Base-by-base conservation (phyloP, 2,888 invertebrate genomes). In the Epiblema foenella region DNA sequence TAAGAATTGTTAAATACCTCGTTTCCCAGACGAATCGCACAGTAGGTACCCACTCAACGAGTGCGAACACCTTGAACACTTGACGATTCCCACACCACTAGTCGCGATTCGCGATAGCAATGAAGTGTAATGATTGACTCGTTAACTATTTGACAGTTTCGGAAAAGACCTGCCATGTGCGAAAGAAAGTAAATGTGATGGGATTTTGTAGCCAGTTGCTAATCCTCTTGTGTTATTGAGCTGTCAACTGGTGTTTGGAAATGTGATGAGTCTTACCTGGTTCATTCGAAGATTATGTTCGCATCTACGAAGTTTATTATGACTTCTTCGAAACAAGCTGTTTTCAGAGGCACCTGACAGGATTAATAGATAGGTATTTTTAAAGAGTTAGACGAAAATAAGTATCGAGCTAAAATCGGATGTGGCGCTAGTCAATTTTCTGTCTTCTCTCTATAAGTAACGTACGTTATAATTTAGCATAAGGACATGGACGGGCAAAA, bases 141-240 rank as follows among this genome's bases (percentile, higher is more conserved):
- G 37, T 37, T 20, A 37, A 37, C 51, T 52, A 20, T 63, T 52
- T 64, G 64, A 64, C 64, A 64, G 52, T 64, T 64, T 64, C 37
- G 52, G 37, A 39, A 64, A 62, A 62, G 49, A 64, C 64, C 64
- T 64, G 64, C 54, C 52, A 54, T 39, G 52, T 39, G 10, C 64
- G 24, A 64, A 64, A 64, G 39, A 52, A 64, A 64, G 64, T 39
- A 64, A 64, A 64, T 54, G 64, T 54, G 52, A 64, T 64, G 9
- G 64, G 52, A 24, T 64, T 54, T 64, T 64, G 52, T 54, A 54
- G 37, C 39, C 52, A 52, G 10, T 54, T 20, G 64, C 39, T 64
- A 64, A 64, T 54, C 64, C 52, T 29, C 18, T 39, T 64, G 33
- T 63, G 51, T 56, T 56, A 56, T 64, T 54, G 37, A 64, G 64